Evolutionary conservation across 2,113 vertebrate species (phyloP), one percentile per base, ranked within the genome.

Genomic region (Euleptes europaea): DNA sequence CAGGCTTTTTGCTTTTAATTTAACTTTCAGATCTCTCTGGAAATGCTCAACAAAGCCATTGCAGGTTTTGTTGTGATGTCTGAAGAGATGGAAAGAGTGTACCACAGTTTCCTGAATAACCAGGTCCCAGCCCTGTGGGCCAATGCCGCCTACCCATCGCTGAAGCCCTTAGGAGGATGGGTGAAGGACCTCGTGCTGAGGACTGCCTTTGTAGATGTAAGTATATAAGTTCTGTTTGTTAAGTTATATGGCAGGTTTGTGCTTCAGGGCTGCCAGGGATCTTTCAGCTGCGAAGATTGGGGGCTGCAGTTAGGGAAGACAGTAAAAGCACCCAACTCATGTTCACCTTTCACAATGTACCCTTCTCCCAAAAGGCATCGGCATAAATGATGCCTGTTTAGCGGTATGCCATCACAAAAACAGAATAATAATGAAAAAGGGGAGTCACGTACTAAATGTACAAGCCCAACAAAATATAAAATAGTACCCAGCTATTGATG

Each of bases 61-160:
- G 96, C 95, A 12, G 96, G 95, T 65, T 86, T 97, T 69, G 95
- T 97, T 60, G 96, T 97, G 83, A 97, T 97, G 96, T 98, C 96
- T 33, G 97, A 98, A 89, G 95, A 98, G 91, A 97, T 96, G 97
- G 97, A 98, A 84, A 94, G 92, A 21, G 96, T 97, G 67, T 97
- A 96, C 76, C 95, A 92, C 47, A 97, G 96, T 88, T 97, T 98
- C 91, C 93, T 98, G 47, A 97, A 96, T 86, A 97, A 96, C 91
- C 95, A 97, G 38, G 94, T 97, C 87, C 97, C 97, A 3, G 72
- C 84, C 19, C 85, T 97, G 35, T 97, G 94, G 91, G 87, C 92
- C 79, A 94, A 86, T 83, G 94, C 94, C 4, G 95, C 95, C 33
- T 97, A 97, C 88, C 95, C 97, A 2, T 98, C 95, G 38, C 93